Evolutionary conservation across 2,888 invertebrate genomes (phyloP).

Genomic region (Empis livida): DNA sequence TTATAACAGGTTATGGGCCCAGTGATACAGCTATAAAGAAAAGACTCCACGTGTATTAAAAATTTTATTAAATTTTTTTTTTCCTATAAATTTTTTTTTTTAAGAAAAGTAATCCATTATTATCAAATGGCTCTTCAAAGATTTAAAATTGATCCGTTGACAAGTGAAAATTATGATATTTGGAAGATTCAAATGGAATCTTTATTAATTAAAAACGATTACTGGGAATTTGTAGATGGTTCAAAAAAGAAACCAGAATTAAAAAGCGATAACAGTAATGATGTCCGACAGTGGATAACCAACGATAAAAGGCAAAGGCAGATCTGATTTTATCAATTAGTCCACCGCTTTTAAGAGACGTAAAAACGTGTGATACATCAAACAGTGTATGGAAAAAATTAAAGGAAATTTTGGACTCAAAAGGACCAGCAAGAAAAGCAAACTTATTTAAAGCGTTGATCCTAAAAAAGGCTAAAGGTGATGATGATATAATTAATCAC

Average conservation of each 20-base stretch:
- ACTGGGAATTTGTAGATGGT: not conserved
- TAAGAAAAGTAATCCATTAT: too few species aligned
- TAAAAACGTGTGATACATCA: not conserved
- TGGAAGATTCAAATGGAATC: not conserved
- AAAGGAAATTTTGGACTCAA: not conserved
- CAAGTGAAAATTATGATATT: not conserved
- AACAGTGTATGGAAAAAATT: too few species aligned
- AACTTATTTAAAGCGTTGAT: too few species aligned
- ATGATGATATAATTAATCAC: not conserved
- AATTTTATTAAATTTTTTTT: too few species aligned
- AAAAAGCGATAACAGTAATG: too few species aligned
- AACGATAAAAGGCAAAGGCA: not conserved
- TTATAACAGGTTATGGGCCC: too few species aligned
- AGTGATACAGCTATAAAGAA: too few species aligned
- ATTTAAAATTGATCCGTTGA: not conserved
- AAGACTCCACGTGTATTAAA: too few species aligned
- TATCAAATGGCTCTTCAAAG: too few species aligned
- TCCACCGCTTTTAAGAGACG: not conserved
- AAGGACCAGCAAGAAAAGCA: not conserved
- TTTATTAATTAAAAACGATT: not conserved
- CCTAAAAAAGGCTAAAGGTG: too few species aligned
- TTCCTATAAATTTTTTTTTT: too few species aligned
- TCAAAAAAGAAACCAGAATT: not conserved
- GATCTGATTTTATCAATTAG: not conserved
- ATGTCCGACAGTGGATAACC: not conserved